Evolutionary conservation across 2,113 vertebrate species (phyloP).

Genomic region (Meriones unguiculatus): DNA sequence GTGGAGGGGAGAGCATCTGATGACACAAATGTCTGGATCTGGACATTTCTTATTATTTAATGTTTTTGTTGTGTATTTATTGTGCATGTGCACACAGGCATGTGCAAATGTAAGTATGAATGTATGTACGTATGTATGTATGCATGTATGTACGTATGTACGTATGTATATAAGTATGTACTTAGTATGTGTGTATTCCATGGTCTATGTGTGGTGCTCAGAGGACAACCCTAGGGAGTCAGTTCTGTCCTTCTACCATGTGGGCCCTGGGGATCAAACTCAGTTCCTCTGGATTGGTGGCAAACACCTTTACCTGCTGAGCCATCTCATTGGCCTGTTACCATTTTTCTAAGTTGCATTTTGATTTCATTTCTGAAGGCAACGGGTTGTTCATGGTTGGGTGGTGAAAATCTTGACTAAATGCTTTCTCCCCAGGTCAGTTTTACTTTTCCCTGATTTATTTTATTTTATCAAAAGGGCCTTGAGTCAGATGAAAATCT

Average conservation of each 20-base stretch:
- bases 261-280: neutral
- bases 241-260: neutral
- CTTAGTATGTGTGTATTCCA: neutral
- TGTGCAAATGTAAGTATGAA: neutral
- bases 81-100: neutral
- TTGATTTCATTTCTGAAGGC: neutral
- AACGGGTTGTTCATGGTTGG: neutral
- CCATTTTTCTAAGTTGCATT: neutral
- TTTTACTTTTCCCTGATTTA: neutral
- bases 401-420: neutral
- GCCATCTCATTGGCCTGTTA: neutral
- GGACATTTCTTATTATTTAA: neutral
- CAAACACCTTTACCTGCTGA: neutral
- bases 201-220: neutral
- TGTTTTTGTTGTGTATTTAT: neutral
- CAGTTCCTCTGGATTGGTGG: neutral
- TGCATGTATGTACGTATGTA: neutral
- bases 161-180: too few relatives aligned
- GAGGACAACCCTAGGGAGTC: neutral
- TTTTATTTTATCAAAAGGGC: neutral
- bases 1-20: neutral
- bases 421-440: neutral
- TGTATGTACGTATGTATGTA: neutral
- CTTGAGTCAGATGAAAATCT: neutral
- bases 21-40: neutral